These are phyloP conservation scores for Pristis pectinata DNA, from an alignment of 2,797 vertebrate genomes.

Conservation along the genomic window DNA sequence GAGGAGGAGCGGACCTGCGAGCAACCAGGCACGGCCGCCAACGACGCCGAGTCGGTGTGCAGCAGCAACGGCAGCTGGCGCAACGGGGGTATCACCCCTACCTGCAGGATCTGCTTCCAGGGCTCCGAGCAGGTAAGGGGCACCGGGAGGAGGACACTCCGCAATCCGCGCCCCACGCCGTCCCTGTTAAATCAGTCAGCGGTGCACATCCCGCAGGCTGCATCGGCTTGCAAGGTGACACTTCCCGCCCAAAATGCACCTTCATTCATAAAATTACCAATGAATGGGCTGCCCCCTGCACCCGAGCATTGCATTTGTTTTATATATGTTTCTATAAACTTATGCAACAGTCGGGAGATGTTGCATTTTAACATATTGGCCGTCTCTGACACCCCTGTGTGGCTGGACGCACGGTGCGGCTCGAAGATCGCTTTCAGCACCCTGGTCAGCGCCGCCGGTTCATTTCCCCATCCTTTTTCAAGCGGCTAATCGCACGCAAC, in stretches of 20 bases:
- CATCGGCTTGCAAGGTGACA: too few species aligned
- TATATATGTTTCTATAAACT: not conserved
- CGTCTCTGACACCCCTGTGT: not conserved
- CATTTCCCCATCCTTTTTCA: not conserved
- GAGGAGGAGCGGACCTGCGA: conserved; percentile 43
- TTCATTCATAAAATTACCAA: too few species aligned
- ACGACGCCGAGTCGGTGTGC: conserved; percentile 66
- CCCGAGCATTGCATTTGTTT: too few species aligned
- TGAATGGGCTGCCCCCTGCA: too few species aligned
- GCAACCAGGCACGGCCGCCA: conserved; percentile 47
- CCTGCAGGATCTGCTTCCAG: conserved; percentile 90
- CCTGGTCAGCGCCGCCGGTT: conserved; percentile 41
- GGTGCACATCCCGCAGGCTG: too few species aligned
- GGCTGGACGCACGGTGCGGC: not conserved
- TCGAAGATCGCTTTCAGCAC: conserved; percentile 41
- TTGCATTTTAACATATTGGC: not conserved
- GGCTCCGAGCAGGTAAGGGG: conserved; percentile 75
- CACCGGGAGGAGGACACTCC: not conserved
- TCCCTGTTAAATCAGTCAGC: too few species aligned
- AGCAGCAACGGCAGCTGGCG: conserved; percentile 68
- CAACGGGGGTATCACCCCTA: conserved; percentile 65
- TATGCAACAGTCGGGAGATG: not conserved
- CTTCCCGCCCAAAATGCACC: too few species aligned
- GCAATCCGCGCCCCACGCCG: not conserved
- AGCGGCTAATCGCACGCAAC: too few species aligned